Evolutionary conservation across 2,888 invertebrate genomes (phyloP).

Genomic region (Drosophila atripex): DNA sequence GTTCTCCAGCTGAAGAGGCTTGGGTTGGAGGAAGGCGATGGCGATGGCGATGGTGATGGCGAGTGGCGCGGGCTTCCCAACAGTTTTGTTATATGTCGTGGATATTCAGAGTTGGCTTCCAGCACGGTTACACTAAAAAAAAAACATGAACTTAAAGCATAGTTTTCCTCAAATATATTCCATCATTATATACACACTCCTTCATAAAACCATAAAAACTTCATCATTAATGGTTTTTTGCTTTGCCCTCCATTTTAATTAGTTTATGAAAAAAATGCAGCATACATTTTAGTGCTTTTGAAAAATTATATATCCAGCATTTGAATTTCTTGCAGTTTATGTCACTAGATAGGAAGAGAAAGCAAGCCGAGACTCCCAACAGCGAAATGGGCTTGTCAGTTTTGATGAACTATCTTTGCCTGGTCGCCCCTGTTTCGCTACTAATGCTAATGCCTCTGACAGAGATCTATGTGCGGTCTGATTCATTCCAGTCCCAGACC

Average conservation of each 20-base stretch:
- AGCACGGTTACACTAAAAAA: not conserved
- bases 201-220: not conserved
- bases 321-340: not conserved
- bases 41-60: constrained; percentile 5
- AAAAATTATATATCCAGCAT: not conserved
- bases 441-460: constrained; percentile 73
- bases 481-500: constrained; percentile 59
- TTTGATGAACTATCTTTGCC: constrained; percentile 74
- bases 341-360: not conserved
- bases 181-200: not conserved
- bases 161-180: too few species aligned
- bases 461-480: constrained; percentile 75
- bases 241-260: not conserved
- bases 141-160: not conserved
- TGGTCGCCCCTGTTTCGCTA: constrained; percentile 40
- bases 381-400: constrained; percentile 71
- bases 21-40: constrained; percentile 1
- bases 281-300: not conserved
- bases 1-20: constrained; percentile 18
- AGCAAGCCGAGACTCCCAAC: constrained; percentile 18
- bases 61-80: constrained; percentile 35
- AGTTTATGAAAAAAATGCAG: not conserved
- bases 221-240: not conserved
- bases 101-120: constrained; percentile 44
- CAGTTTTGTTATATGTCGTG: constrained; percentile 63